Evolutionary conservation across 2,888 invertebrate genomes (phyloP).

Genomic region (Barypeithes pellucidus): DNA sequence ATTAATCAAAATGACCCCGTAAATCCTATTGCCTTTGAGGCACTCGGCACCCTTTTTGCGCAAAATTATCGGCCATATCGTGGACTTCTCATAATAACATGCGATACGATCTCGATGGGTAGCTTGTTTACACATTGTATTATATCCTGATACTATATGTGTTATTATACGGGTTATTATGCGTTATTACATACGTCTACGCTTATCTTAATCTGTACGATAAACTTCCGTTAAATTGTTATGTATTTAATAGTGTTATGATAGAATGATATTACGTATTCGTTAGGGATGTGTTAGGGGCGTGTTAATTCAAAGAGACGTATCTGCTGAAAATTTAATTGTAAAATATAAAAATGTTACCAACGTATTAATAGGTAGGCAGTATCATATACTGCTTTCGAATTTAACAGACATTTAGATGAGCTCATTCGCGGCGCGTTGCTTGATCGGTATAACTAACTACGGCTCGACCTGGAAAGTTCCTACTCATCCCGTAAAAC

Average conservation of each 20-base stretch:
- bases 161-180: constrained; percentile 56
- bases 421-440: too few species aligned
- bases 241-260: constrained; percentile 60
- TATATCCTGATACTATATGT: constrained; percentile 50
- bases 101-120: constrained; percentile 53
- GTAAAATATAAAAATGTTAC: too few species aligned
- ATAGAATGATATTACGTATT: neutral
- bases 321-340: too few species aligned
- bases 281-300: too few species aligned
- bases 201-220: constrained; percentile 63
- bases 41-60: constrained; percentile 46
- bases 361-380: too few species aligned
- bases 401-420: too few species aligned
- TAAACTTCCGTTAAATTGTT: constrained; percentile 65
- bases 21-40: constrained; percentile 40
- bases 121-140: constrained; percentile 55
- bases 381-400: too few species aligned
- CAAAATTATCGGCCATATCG: constrained; percentile 47
- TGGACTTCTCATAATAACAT: constrained; percentile 46
- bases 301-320: too few species aligned
- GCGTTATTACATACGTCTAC: constrained; percentile 59
- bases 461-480: too few species aligned
- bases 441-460: too few species aligned
- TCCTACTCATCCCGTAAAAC: too few species aligned
- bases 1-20: constrained; percentile 51